A percentile compares a stretch with the other conserved stretches of the same genome.
phyloP scores from a whole-genome alignment of 2,113 vertebrate species.

The Apodemus speciosus region DNA sequence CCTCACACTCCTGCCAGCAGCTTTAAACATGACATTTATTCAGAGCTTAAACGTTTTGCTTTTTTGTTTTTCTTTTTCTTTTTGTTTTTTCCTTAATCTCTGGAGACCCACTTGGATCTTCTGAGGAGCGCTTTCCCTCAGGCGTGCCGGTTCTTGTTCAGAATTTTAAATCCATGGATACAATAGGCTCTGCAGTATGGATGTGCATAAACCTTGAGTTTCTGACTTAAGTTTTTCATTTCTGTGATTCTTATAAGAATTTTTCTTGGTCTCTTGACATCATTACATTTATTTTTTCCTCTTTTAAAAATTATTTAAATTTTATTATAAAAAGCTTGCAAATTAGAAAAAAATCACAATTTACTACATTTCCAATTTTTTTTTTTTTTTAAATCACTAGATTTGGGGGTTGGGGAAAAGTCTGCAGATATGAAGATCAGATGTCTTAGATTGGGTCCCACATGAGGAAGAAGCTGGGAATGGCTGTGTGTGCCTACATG shows the following conservation, averaged over 20 bases:
- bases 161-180: not conserved
- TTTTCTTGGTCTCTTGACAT: not conserved
- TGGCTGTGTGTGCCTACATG: no score
- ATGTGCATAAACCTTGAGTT: constrained; percentile 1
- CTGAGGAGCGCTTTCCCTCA: not conserved
- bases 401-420: not conserved
- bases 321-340: not conserved
- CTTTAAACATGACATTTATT: not conserved
- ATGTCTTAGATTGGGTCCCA: not conserved
- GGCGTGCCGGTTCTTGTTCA: not conserved
- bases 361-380: not conserved
- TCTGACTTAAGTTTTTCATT: constrained; percentile 16
- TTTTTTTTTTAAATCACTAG: not conserved
- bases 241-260: not conserved
- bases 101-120: not conserved
- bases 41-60: not conserved
- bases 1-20: not conserved
- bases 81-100: not conserved
- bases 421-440: not conserved
- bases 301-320: not conserved
- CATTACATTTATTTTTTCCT: not conserved
- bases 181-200: not conserved
- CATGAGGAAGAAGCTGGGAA: not conserved
- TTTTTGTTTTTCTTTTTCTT: no score
- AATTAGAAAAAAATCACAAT: not conserved